phyloP scores from a whole-genome alignment of 1,140 invertebrate genomes.

The Drosophila miranda region DNA sequence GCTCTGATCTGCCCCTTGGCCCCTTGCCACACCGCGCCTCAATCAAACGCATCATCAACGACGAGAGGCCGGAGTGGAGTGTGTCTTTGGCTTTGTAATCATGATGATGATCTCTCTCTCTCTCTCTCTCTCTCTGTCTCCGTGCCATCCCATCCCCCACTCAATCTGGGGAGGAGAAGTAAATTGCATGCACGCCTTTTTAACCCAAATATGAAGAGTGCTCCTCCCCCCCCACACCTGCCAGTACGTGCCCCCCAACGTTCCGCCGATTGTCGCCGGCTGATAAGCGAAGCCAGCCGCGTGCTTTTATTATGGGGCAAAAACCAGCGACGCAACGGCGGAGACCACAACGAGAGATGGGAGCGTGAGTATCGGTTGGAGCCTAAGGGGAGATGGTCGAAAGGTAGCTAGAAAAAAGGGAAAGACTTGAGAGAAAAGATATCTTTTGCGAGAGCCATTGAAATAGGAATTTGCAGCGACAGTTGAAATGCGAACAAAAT shows the following conservation, averaged over 20 bases:
- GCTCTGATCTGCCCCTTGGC: not conserved
- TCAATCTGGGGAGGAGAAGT: constrained; percentile 23
- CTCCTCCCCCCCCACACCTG: constrained; percentile 3
- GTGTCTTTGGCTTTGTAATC: constrained; percentile 33
- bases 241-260: not conserved
- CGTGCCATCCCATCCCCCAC: not conserved
- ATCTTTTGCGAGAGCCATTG: too few relatives aligned
- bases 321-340: constrained; percentile 7
- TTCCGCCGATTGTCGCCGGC: constrained; percentile 49
- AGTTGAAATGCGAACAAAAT: too few relatives aligned
- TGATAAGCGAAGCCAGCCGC: constrained; percentile 58
- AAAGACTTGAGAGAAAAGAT: too few relatives aligned
- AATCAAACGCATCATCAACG: constrained; percentile 65
- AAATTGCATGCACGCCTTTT: constrained; percentile 75
- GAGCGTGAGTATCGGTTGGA: constrained; percentile 15
- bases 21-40: constrained; percentile 16
- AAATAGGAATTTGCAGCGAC: too few relatives aligned
- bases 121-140: not conserved
- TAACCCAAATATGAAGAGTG: constrained; percentile 67
- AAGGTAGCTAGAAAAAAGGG: too few relatives aligned
- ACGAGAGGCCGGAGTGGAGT: constrained; percentile 1
- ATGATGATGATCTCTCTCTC: constrained; percentile 34
- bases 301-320: constrained; percentile 51
- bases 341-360: constrained; percentile 6
- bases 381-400: not conserved